Conservation (phyloP, 2,113 vertebrate species). For the Eulemur rufifrons region DNA sequence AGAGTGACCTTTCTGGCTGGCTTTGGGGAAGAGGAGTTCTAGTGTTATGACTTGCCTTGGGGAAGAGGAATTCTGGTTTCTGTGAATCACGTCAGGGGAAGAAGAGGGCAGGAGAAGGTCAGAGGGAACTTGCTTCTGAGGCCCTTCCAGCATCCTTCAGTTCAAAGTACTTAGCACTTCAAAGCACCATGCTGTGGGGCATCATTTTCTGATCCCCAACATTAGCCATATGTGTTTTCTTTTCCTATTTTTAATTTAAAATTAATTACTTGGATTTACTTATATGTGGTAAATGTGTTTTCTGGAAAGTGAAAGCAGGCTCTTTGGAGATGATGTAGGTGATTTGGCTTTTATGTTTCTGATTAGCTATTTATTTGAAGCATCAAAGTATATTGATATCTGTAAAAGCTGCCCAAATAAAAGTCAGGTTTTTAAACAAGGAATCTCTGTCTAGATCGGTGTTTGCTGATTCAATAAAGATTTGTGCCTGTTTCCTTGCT, state of each 20-base stretch:
- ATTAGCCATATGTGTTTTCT: background rate
- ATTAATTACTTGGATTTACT: background rate
- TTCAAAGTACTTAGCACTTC: background rate
- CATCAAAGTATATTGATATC: background rate
- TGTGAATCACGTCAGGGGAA: background rate
- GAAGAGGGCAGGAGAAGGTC: background rate
- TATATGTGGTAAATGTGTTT: background rate
- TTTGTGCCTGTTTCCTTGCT: conserved; percentile 5
- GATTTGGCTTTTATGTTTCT: background rate
- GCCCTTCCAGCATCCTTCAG: background rate
- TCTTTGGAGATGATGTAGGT: background rate
- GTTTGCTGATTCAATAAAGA: background rate
- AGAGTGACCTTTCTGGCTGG: background rate
- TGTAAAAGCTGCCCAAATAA: background rate
- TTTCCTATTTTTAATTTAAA: background rate
- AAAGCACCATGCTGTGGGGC: no score
- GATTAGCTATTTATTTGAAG: background rate
- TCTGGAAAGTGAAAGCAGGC: background rate
- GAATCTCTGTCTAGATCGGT: background rate
- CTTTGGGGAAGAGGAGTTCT: background rate
- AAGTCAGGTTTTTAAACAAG: background rate
- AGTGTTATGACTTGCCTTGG: background rate
- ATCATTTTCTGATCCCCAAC: no score
- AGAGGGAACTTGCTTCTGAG: background rate
- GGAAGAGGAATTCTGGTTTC: background rate